phyloP scores from a whole-genome alignment of 2,888 invertebrate species.

The Pocota personata region DNA sequence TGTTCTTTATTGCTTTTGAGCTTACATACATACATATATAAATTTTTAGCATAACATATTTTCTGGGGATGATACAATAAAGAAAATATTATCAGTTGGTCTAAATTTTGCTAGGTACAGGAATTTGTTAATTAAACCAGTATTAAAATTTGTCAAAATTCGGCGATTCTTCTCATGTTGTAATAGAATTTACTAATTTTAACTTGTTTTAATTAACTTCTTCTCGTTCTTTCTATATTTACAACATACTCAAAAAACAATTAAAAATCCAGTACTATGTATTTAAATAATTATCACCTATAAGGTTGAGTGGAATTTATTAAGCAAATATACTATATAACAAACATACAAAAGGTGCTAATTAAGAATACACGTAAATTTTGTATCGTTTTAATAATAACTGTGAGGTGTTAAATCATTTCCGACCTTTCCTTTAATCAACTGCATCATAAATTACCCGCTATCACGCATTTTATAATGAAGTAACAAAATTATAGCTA shows the following conservation, averaged over 20 bases:
- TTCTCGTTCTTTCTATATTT: neutral
- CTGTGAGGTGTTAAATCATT: conserved; percentile 25
- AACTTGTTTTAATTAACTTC: neutral
- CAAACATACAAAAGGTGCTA: conserved; percentile 27
- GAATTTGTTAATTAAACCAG: too few species aligned
- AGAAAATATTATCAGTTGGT: too few species aligned
- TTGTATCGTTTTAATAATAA: neutral
- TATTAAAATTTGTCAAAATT: too few species aligned
- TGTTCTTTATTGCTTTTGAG: too few species aligned
- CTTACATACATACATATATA: too few species aligned
- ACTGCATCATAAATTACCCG: conserved; percentile 20
- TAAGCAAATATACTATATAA: conserved; percentile 12
- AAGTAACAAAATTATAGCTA: conserved; percentile 15
- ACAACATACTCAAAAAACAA: neutral
- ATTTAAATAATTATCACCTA: neutral
- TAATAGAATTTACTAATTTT: neutral
- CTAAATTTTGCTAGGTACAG: too few species aligned
- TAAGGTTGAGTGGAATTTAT: neutral
- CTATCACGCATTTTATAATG: conserved; percentile 36
- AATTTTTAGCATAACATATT: too few species aligned
- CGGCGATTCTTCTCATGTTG: too few species aligned
- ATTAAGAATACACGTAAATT: conserved; percentile 25
- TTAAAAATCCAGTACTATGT: neutral
- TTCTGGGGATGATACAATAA: too few species aligned
- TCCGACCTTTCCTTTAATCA: conserved; percentile 33